A percentile compares a stretch with the other conserved stretches of the same genome.
Evolutionary conservation across 2,797 vertebrate genomes (phyloP).

Genomic region (Geotrypetes seraphini): DNA sequence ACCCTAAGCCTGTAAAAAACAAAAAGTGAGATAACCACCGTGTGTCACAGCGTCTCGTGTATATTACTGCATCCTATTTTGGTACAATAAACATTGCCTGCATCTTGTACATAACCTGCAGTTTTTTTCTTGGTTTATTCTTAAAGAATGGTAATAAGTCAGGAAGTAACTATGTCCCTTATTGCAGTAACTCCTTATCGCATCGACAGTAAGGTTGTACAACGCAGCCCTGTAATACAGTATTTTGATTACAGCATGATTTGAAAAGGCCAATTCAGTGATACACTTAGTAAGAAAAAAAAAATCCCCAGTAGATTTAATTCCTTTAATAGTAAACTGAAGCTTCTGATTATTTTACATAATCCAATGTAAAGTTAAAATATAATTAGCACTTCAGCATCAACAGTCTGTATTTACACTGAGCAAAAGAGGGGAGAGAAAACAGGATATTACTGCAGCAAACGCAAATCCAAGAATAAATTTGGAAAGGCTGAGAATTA

Average conservation of each 20-base stretch:
- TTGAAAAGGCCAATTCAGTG: slow-evolving; percentile 23
- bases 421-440: slow-evolving; percentile 24
- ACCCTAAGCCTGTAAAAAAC: no score
- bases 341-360: slow-evolving; percentile 52
- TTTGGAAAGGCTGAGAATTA: slow-evolving; percentile 38
- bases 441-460: slow-evolving; percentile 27
- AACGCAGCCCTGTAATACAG: slow-evolving; percentile 32
- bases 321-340: slow-evolving; percentile 59
- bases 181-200: no score
- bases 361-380: slow-evolving; percentile 60
- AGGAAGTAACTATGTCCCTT: no score
- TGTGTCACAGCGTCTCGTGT: no score
- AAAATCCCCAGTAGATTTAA: background rate
- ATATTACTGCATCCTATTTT: no score
- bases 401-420: slow-evolving; percentile 54
- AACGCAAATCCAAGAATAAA: slow-evolving; percentile 49
- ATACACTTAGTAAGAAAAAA: no score
- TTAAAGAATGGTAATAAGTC: no score
- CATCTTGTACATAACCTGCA: no score
- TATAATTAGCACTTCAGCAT: slow-evolving; percentile 55
- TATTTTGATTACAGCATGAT: slow-evolving; percentile 44
- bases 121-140: no score
- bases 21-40: no score
- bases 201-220: slow-evolving; percentile 27
- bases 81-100: no score